Base-by-base conservation (phyloP, 2,888 invertebrate genomes). In the Sialis fuliginosa region DNA sequence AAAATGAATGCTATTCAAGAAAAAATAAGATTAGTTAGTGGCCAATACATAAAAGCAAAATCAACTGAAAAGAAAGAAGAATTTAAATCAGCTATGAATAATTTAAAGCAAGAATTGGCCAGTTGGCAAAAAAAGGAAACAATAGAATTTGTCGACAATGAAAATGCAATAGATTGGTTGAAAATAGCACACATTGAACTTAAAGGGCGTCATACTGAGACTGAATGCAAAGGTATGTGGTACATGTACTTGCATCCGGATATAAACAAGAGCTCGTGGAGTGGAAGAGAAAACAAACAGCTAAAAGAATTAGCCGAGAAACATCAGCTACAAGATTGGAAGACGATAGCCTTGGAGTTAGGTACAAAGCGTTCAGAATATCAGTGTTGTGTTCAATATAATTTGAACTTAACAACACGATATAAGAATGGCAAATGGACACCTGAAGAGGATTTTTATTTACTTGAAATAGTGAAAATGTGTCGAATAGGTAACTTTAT, bases 201-300 rank as follows among this genome's bases (percentile, higher is more conserved):
- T n/a, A 54, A 52, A 50, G 61, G 66, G 34, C 70, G 74, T n/a
- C 82, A 82, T 55, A 69, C 70, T 0, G 63, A 74, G 0, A 63
- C 67, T 7, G 81, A 81, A 57, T 85, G 82, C 57, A 64, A 70
- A 54, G 69, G 78, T 0, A 72, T 84, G 58, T 87, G 86, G 86
- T 73, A 75, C 49, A 67, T 79, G 22, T 80, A 75, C 56, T 59
- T 84, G 42, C 79, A 81, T 59, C 84, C 85, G 0, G 61, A 68
- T 10, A 69, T 84, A 10, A 82, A 76, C 51, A 82, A 75, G 42
- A 55, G 54, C 2, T 55, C 57, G 6, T 80, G 78, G 77, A 65
- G 65, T 1, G 51, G 53, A 1, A 58, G 63, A 8, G 80, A 80
- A 59, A 69, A 74, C 47, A 49, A 54, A 0, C 55, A 57, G 31